These are phyloP conservation scores for Sinosuthora webbiana DNA, from an alignment of 2,113 vertebrate species.

Conservation along the genomic window DNA sequence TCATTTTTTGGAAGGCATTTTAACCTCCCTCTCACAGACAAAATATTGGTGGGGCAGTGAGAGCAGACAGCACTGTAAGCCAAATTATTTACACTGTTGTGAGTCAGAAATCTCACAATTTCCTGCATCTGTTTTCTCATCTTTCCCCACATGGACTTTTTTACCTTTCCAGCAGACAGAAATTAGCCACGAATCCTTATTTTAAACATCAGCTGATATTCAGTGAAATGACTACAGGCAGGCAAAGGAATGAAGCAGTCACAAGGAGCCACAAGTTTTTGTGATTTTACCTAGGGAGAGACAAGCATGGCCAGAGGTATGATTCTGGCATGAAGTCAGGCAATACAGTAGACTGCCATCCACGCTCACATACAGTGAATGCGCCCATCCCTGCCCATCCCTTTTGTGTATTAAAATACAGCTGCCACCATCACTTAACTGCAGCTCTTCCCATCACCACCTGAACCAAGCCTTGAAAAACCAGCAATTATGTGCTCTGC, in stretches of 20 bases:
- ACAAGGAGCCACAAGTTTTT: not conserved
- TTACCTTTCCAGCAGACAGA: not conserved
- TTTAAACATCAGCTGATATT: not conserved
- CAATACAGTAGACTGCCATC: not conserved
- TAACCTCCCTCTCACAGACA: not conserved
- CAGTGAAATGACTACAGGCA: not conserved
- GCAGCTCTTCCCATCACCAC: not conserved
- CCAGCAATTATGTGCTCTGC: not conserved
- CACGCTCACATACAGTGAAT: not conserved
- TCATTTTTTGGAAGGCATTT: not conserved
- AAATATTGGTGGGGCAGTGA: not conserved
- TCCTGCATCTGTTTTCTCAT: not conserved
- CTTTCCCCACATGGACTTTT: not conserved
- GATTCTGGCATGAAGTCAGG: not conserved
- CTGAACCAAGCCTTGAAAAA: not conserved
- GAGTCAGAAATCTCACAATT: not conserved
- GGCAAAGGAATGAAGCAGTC: not conserved
- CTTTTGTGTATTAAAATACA: not conserved
- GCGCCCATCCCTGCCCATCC: too few species aligned
- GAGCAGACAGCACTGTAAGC: not conserved
- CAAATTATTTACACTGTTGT: not conserved
- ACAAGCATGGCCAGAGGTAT: not conserved
- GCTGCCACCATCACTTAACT: not conserved
- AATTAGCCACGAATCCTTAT: not conserved
- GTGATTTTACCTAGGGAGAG: not conserved